A percentile compares a stretch with the other conserved stretches of the same genome.
phyloP scores from a whole-genome alignment of 2,888 invertebrate species.

The Cybosia mesomella region DNA sequence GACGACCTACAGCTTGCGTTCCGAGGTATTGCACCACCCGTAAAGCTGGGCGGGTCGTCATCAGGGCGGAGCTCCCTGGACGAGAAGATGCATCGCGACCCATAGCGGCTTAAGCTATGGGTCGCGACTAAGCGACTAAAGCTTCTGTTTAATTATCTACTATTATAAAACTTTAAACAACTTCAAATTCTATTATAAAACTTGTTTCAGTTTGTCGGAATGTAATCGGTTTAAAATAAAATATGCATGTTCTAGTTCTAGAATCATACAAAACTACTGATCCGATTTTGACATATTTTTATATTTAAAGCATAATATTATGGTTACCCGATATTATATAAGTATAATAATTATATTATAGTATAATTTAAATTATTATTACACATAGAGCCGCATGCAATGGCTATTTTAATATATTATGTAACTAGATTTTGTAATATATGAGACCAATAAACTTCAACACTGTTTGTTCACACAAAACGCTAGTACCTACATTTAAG shows the following conservation, averaged over 20 bases:
- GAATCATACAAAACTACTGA: slow-evolving; percentile 1
- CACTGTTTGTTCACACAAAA: background rate
- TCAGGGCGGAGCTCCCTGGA: too few species aligned
- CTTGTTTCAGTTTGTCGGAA: background rate
- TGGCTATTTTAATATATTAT: background rate
- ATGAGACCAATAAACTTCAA: background rate
- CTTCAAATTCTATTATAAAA: background rate
- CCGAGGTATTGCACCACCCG: too few species aligned
- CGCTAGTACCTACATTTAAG: background rate
- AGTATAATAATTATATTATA: background rate
- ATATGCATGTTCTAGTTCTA: slow-evolving; percentile 4
- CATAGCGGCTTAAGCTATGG: too few species aligned
- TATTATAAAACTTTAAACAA: background rate
- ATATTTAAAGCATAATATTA: background rate
- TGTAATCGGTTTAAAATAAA: background rate
- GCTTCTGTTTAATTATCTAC: background rate
- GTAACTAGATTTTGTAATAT: background rate
- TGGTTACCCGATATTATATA: background rate
- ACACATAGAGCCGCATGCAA: background rate
- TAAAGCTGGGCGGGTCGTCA: too few species aligned
- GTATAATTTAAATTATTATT: background rate
- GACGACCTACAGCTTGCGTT: too few species aligned
- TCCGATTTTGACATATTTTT: background rate
- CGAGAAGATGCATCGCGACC: too few species aligned
- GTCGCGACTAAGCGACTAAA: background rate